Evolutionary conservation across 1,140 invertebrate species (phyloP).

Genomic region (Drosophila lowei): DNA sequence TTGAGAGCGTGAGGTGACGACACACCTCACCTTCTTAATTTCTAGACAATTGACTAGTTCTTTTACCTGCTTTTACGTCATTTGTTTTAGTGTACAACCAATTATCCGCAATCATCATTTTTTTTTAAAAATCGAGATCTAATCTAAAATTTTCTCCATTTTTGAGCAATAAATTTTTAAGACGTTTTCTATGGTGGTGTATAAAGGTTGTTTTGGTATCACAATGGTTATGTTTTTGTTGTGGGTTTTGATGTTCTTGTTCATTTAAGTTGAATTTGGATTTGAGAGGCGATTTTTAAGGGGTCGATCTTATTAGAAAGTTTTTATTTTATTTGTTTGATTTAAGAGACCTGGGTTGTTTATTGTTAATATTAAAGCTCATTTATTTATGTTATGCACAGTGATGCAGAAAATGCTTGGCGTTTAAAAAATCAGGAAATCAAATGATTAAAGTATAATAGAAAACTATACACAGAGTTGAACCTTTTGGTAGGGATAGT

Average conservation of each 20-base stretch:
- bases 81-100: constrained; percentile 79
- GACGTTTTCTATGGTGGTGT: neutral
- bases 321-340: constrained; percentile 20
- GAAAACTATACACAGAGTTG: too few relatives aligned
- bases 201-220: neutral
- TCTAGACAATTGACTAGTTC: neutral
- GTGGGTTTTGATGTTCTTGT: constrained; percentile 11
- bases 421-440: neutral
- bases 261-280: constrained; percentile 27
- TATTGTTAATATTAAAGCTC: constrained; percentile 50
- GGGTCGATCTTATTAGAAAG: constrained; percentile 23
- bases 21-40: too few relatives aligned
- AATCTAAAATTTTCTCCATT: constrained; percentile 58
- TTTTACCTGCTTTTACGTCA: constrained; percentile 6
- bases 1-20: neutral
- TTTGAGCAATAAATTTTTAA: constrained; percentile 46
- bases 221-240: constrained; percentile 22
- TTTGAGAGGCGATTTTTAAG: constrained; percentile 17
- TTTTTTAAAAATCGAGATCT: constrained; percentile 81
- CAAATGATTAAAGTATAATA: neutral
- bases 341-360: constrained; percentile 35
- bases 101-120: constrained; percentile 83
- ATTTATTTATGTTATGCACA: constrained; percentile 58
- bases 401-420: constrained; percentile 14
- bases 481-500: too few relatives aligned